Base-by-base conservation (phyloP, 2,797 vertebrate genomes). In the Sebastes paucispinis region DNA sequence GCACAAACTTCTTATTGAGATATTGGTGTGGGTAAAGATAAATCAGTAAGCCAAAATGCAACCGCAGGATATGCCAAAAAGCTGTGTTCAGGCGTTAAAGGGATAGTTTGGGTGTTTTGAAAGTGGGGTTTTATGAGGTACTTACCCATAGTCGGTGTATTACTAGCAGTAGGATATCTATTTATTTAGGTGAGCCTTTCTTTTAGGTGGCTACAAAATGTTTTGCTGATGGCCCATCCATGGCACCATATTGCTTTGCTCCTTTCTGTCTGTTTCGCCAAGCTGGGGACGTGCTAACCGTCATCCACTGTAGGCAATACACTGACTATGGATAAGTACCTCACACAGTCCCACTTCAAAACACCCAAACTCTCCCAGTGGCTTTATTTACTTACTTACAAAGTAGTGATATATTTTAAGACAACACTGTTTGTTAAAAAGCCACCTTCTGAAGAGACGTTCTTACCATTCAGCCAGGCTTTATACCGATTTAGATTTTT, bases 401-500 rank as follows among this genome's bases (percentile, higher is more conserved):
- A 36, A 39, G 11, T 5, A 57, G 18, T 39, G 18, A 12, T 64
- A 4, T 50, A 11, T 76, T 80, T 16, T 13, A 66, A 60, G 24
- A 68, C 8, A 65, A 25, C 7, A 10, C 22, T 50, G 12, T 39
- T 2, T 3, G 63, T 69, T 65, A 13, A 78, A 60, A 58, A 75
- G 25, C 0, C 10, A 11, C 22, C n/a, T 16, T 18, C 3, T 29
- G 7, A 65, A 54, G 25, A 66, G 25, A 57, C n/a, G 47, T 20
- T n/a, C n/a, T 36, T 25, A 8, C 24, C 18, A 69, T 73, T 79
- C 27, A 84, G 58, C 16, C 11, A 69, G 47, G 11, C 31, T 65
- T 77, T 43, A 27, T 39, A 72, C 57, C 52, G 59, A 69, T 55
- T 58, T 34, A 52, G 9, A 32, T 43, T 32, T 54, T 50, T 64